A percentile compares a stretch with the other conserved stretches of the same genome.
Conservation (phyloP, 2,888 invertebrate genomes). For the Idaea biselata region DNA sequence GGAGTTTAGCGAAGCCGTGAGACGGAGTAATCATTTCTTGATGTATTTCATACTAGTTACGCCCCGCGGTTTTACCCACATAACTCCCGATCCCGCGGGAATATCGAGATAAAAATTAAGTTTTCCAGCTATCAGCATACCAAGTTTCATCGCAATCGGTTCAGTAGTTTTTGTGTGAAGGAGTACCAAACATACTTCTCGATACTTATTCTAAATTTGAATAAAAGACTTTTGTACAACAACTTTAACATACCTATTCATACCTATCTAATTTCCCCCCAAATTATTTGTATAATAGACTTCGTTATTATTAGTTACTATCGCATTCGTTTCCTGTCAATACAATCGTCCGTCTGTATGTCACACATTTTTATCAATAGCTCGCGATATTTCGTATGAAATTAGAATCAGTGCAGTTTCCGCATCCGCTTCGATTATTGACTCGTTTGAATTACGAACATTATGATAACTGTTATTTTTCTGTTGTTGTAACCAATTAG, state of each 20-base stretch:
- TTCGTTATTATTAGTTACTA: conserved; percentile 62
- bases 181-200: too few relatives aligned
- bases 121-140: too few relatives aligned
- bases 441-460: conserved; percentile 69
- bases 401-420: conserved; percentile 79
- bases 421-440: conserved; percentile 77
- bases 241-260: not conserved
- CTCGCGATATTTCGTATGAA: conserved; percentile 76
- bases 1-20: conserved; percentile 44
- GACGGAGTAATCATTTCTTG: conserved; percentile 62
- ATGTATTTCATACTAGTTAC: conserved; percentile 45
- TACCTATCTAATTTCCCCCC: conserved; percentile 29
- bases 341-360: conserved; percentile 54
- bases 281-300: conserved; percentile 49
- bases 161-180: too few relatives aligned
- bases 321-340: conserved; percentile 74
- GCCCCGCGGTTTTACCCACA: too few relatives aligned
- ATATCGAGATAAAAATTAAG: too few relatives aligned
- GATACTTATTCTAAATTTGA: too few relatives aligned
- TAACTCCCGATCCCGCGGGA: too few relatives aligned
- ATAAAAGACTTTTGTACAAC: too few relatives aligned
- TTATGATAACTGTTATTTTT: conserved; percentile 56
- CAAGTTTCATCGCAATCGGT: too few relatives aligned
- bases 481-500: conserved; percentile 30
- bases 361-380: conserved; percentile 76